These are phyloP conservation scores for Pseudotriccus pelzelni DNA, from an alignment of 2,797 vertebrate genomes.

Conservation along the genomic window DNA sequence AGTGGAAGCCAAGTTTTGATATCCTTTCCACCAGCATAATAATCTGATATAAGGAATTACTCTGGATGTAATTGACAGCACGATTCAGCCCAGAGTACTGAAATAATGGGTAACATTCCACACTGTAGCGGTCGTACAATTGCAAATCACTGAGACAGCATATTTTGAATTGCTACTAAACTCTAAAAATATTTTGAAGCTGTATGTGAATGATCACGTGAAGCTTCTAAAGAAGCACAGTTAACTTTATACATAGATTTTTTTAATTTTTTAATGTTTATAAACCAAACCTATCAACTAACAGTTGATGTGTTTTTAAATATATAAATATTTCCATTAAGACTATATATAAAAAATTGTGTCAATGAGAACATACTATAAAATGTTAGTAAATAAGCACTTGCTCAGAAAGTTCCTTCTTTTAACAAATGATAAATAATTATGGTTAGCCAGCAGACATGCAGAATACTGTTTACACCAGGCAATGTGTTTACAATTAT, in stretches of 20 bases:
- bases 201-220: slow-evolving; percentile 44
- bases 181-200: slow-evolving; percentile 52
- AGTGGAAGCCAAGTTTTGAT: background rate
- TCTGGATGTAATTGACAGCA: background rate
- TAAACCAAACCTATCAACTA: slow-evolving; percentile 51
- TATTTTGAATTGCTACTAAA: slow-evolving; percentile 35
- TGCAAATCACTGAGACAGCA: background rate
- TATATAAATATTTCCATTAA: slow-evolving; percentile 64
- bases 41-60: background rate
- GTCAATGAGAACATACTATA: background rate
- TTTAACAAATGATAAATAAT: background rate
- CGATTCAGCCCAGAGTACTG: background rate
- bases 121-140: slow-evolving; percentile 4
- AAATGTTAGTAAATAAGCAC: background rate
- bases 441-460: background rate
- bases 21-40: slow-evolving; percentile 35
- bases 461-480: slow-evolving; percentile 18
- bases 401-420: background rate
- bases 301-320: slow-evolving; percentile 65
- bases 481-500: slow-evolving; percentile 28
- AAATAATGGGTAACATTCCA: background rate
- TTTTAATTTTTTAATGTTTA: slow-evolving; percentile 72
- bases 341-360: background rate
- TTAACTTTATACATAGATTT: slow-evolving; percentile 73
- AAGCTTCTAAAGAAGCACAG: slow-evolving; percentile 75